phyloP scores from a whole-genome alignment of 1,140 invertebrate species.

The Nasonia vitripennis region DNA sequence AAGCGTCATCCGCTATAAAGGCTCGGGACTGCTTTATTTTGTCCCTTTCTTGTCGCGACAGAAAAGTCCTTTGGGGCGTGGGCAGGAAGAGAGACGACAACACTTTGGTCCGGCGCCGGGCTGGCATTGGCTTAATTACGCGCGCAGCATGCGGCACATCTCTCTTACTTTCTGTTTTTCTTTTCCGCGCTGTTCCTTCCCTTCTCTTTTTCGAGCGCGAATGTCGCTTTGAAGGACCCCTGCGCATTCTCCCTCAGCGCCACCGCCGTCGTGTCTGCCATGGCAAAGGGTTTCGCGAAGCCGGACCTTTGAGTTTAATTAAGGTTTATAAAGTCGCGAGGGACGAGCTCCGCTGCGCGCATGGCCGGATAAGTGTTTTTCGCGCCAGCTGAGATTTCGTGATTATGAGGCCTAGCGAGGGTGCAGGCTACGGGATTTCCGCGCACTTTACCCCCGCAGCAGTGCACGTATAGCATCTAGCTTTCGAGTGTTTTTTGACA shows the following conservation, averaged over 20 bases:
- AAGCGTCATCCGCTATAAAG: conserved; percentile 6
- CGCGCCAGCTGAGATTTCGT: neutral
- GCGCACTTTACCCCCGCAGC: neutral
- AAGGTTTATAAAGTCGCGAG: neutral
- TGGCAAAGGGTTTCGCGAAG: neutral
- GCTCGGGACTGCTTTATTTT: neutral
- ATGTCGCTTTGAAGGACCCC: neutral
- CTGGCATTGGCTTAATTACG: conserved; percentile 21
- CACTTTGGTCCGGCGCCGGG: neutral
- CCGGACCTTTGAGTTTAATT: neutral
- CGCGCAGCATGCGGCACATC: neutral
- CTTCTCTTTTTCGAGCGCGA: conserved; percentile 1
- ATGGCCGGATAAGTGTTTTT: neutral
- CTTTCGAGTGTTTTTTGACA: too few relatives aligned
- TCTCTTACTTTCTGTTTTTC: neutral
- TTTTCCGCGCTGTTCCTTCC: neutral
- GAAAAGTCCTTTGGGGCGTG: neutral
- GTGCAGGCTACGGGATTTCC: neutral
- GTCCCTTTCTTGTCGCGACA: neutral
- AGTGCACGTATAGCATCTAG: too few relatives aligned
- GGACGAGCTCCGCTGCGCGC: neutral
- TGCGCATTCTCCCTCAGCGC: neutral
- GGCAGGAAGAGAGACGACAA: neutral
- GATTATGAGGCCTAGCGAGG: neutral
- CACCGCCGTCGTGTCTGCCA: neutral